A percentile compares a stretch with the other conserved stretches of the same genome.
Conservation (phyloP, 1,140 invertebrate genomes). For the Acyrthosiphon pisum region DNA sequence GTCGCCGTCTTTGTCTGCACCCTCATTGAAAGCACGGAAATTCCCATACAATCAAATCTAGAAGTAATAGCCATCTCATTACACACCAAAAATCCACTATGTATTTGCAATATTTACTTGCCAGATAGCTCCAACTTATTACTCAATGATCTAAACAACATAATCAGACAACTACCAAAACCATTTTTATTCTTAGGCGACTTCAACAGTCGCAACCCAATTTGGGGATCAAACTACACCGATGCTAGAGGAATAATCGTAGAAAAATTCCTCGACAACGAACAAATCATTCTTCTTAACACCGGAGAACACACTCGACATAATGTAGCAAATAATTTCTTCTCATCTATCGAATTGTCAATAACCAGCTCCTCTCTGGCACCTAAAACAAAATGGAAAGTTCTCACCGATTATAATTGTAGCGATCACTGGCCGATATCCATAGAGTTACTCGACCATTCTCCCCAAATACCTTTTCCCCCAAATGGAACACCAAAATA, state of each 20-base stretch:
- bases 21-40: not conserved
- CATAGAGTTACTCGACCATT: not conserved
- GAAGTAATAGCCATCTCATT: not conserved
- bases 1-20: not conserved
- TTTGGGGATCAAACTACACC: too few relatives aligned
- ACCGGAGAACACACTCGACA: not conserved
- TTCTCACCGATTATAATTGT: conserved; percentile 12
- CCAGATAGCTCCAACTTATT: not conserved
- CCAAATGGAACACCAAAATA: not conserved
- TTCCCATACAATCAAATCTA: too few relatives aligned
- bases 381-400: conserved; percentile 16
- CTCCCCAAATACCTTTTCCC: not conserved
- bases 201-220: too few relatives aligned
- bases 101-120: not conserved
- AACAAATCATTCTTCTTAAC: too few relatives aligned
- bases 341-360: conserved; percentile 17
- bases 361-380: not conserved
- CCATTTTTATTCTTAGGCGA: too few relatives aligned
- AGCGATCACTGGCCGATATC: conserved; percentile 27
- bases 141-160: too few relatives aligned
- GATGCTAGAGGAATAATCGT: too few relatives aligned
- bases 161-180: too few relatives aligned
- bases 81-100: not conserved
- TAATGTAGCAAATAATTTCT: not conserved
- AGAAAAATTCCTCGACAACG: too few relatives aligned